phyloP scores from a whole-genome alignment of 2,113 vertebrate genomes.

The Chelonoidis abingdonii region DNA sequence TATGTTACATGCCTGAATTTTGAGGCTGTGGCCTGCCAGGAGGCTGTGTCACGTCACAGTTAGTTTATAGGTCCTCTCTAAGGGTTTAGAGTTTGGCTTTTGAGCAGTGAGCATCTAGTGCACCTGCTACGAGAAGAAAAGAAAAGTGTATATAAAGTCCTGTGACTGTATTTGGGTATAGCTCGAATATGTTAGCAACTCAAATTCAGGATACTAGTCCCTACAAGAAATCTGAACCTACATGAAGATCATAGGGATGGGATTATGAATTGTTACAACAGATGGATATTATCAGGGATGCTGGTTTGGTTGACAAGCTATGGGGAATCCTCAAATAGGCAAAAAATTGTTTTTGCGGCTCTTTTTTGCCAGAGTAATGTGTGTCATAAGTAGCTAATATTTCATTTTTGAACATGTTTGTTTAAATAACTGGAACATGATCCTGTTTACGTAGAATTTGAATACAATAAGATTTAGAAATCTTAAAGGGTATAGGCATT shows the following conservation, averaged over 20 bases:
- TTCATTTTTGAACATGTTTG: neutral
- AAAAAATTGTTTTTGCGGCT: neutral
- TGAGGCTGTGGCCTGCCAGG: neutral
- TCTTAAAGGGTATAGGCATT: neutral
- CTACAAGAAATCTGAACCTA: neutral
- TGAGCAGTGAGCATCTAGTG: neutral
- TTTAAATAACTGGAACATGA: neutral
- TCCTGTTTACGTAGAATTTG: neutral
- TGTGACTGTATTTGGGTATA: neutral
- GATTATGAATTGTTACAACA: accelerated
- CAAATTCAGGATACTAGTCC: neutral
- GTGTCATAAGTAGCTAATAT: neutral
- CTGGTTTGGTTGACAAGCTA: neutral
- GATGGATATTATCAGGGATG: accelerated
- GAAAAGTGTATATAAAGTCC: neutral
- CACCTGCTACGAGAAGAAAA: neutral
- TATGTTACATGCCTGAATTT: accelerated
- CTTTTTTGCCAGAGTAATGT: neutral
- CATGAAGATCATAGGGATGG: neutral
- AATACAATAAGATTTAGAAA: neutral
- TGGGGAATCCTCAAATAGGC: neutral
- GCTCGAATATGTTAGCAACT: neutral
- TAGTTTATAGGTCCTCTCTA: neutral
- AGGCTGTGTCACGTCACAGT: accelerated
- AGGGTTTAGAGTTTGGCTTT: neutral